These are phyloP conservation scores for Drosophila bifasciata DNA, from an alignment of 1,140 invertebrate genomes.

Conservation along the genomic window DNA sequence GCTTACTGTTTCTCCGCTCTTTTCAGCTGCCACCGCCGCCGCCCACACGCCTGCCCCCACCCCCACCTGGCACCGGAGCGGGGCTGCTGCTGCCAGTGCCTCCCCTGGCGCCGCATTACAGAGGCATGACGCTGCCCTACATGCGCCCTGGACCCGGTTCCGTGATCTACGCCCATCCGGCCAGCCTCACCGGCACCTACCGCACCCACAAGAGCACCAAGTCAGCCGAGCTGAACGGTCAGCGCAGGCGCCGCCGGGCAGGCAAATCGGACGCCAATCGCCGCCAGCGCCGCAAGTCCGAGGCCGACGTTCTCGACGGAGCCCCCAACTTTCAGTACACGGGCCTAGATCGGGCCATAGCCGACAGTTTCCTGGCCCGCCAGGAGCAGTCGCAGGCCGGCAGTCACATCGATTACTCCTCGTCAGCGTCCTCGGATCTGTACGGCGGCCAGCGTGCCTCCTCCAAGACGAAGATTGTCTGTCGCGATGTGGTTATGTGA, in stretches of 20 bases:
- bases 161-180: slow-evolving; percentile 63
- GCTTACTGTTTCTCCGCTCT: neutral
- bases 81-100: slow-evolving; percentile 53
- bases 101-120: slow-evolving; percentile 55
- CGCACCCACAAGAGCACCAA: slow-evolving; percentile 77
- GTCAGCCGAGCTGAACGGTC: slow-evolving; percentile 66
- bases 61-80: slow-evolving; percentile 42
- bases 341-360: slow-evolving; percentile 76
- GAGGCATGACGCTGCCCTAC: slow-evolving; percentile 72
- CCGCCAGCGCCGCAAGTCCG: slow-evolving; percentile 77
- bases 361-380: slow-evolving; percentile 76
- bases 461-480: slow-evolving; percentile 75
- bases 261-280: slow-evolving; percentile 72
- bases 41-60: slow-evolving; percentile 57
- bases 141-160: slow-evolving; percentile 64
- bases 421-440: slow-evolving; percentile 63
- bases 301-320: slow-evolving; percentile 75
- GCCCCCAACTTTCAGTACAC: slow-evolving; percentile 74
- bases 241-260: slow-evolving; percentile 60
- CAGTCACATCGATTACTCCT: slow-evolving; percentile 78
- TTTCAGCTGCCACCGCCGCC: slow-evolving; percentile 53
- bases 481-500: slow-evolving; percentile 71
- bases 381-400: slow-evolving; percentile 76
- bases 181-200: slow-evolving; percentile 64
- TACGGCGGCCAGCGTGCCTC: slow-evolving; percentile 54